Base-by-base conservation (phyloP, 2,113 vertebrate genomes). In the Myxocyprinus asiaticus region DNA sequence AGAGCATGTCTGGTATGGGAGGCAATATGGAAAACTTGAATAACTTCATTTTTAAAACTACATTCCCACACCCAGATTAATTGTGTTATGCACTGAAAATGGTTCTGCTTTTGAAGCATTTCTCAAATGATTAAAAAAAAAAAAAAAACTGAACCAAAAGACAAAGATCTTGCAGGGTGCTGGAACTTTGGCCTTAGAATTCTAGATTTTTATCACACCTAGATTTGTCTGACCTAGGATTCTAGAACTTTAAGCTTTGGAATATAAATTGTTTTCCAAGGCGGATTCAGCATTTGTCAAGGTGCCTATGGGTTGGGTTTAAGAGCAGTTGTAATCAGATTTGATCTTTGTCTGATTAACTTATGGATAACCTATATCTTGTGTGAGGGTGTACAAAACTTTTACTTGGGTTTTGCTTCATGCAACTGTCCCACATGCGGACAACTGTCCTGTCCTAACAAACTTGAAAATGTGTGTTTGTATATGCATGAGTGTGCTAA, bases 381-480 rank as follows among this genome's bases (percentile, higher is more conserved):
- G 53, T 11, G 15, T 70, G 22, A 33, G 22, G 22, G 10, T 74
- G 59, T 74, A 50, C 10, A 51, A 58, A 76, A 17, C 22, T 33
- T 1, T 33, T 33, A 33, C 22, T 12, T 66, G 42, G 69, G 86
- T 86, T 87, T 90, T 87, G 84, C 62, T 84, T 85, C 82, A 80
- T 85, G 56, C 62, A 73, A 63, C 77, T 63, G 81, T 78, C 70
- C 84, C 69, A 48, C 15, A 45, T 76, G 81, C 87, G 90, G 89
- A 85, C 87, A 86, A 77, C 10, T 85, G 90, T 88, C 91, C 92
- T 91, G 90, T 92, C 91, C 91, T 92, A 91, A 85, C 81, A 87
- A 92, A 92, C 92, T 90, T 92, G 90, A 90, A 93, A 90, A 86
- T 68, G 80, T 81, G 86, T 71, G 74, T 86, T 64, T 83, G 69